These are phyloP conservation scores for Scolopax rusticola DNA, from an alignment of 2,797 vertebrate genomes.

Conservation along the genomic window DNA sequence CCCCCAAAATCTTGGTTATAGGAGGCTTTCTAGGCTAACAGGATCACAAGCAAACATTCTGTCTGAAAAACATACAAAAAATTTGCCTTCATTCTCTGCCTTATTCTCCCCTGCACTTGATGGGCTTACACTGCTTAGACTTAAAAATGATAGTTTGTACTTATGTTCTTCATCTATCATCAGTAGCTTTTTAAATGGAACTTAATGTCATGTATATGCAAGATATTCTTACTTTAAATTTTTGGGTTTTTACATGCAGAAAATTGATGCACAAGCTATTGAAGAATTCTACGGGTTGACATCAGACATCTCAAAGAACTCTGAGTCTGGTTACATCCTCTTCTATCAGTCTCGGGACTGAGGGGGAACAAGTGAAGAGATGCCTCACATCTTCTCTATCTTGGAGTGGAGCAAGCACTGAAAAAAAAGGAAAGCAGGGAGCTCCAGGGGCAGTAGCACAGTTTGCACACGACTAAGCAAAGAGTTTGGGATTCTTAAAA, in stretches of 20 bases:
- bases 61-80: not conserved
- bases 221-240: not conserved
- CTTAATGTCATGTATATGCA: not conserved
- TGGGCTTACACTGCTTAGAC: not conserved
- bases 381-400: slow-evolving; percentile 70
- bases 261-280: slow-evolving; percentile 89
- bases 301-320: slow-evolving; percentile 88
- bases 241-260: slow-evolving; percentile 66
- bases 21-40: not conserved
- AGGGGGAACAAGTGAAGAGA: slow-evolving; percentile 64
- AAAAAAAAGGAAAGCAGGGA: slow-evolving; percentile 69
- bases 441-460: slow-evolving; percentile 77
- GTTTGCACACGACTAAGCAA: slow-evolving; percentile 81
- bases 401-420: slow-evolving; percentile 77
- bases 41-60: not conserved
- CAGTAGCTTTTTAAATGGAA: not conserved
- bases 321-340: slow-evolving; percentile 88
- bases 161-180: not conserved
- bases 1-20: not conserved
- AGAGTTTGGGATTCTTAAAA: slow-evolving; percentile 69
- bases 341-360: slow-evolving; percentile 88
- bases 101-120: not conserved
- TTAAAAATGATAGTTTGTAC: not conserved
- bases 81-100: not conserved
- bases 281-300: slow-evolving; percentile 90